Conservation (phyloP, 2,888 invertebrate species). For the Cataglyphis cursor region DNA sequence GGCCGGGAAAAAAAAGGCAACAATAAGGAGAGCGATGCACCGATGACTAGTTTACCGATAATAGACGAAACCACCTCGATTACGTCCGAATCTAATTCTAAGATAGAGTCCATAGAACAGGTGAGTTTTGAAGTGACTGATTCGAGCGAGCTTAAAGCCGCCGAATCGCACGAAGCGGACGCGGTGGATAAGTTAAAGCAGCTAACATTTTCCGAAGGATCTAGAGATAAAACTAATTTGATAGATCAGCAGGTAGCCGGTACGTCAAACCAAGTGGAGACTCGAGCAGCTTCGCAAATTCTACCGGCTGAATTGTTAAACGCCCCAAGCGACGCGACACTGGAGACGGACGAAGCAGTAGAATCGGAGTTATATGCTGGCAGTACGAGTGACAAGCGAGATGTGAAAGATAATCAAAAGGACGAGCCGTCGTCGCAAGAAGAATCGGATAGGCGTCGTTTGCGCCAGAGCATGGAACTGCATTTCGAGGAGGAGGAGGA, state of each 20-base stretch:
- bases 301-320: constrained; percentile 61
- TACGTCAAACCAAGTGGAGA: constrained; percentile 64
- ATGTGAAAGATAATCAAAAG: constrained; percentile 59
- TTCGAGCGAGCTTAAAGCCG: constrained; percentile 61
- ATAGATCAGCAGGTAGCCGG: constrained; percentile 62
- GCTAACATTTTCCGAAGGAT: constrained; percentile 49
- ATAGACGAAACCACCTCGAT: constrained; percentile 72
- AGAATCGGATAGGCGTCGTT: constrained; percentile 62
- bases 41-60: constrained; percentile 66
- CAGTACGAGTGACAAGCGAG: constrained; percentile 40
- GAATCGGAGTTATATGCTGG: constrained; percentile 66
- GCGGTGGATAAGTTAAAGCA: constrained; percentile 57
- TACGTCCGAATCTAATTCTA: constrained; percentile 72
- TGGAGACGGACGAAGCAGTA: constrained; percentile 73
- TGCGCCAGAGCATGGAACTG: constrained; percentile 69
- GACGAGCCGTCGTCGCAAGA: constrained; percentile 77
- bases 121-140: constrained; percentile 72
- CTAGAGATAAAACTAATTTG: constrained; percentile 32
- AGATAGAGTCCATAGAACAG: constrained; percentile 68
- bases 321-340: constrained; percentile 61
- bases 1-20: constrained; percentile 42
- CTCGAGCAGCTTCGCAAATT: constrained; percentile 45
- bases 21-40: constrained; percentile 23
- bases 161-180: constrained; percentile 59
- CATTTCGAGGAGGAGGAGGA: constrained; percentile 76